Evolutionary conservation across 2,888 invertebrate genomes (phyloP).

Genomic region (Caenorhabditis wallacei): DNA sequence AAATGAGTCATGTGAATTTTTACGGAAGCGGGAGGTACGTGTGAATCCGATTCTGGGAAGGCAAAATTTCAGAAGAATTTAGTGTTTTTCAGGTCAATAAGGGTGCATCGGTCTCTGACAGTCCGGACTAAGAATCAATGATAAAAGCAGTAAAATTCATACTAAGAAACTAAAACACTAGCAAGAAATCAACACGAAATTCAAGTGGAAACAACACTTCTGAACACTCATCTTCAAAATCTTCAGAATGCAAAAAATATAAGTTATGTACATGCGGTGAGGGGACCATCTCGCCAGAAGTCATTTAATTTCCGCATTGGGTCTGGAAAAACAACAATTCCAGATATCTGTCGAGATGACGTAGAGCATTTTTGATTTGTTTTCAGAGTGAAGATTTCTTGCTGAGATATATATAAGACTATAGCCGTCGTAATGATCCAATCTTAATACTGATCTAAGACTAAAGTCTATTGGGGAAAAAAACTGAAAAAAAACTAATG

Average conservation of each 20-base stretch:
- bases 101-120: too few species aligned
- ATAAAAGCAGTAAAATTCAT: too few species aligned
- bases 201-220: background rate
- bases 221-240: too few species aligned
- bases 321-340: conserved; percentile 24
- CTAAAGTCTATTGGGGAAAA: too few species aligned
- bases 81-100: too few species aligned
- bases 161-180: too few species aligned
- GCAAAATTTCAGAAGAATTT: too few species aligned
- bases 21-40: conserved; percentile 6
- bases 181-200: too few species aligned
- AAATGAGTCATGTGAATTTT: conserved; percentile 40
- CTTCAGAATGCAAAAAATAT: background rate
- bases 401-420: background rate
- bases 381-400: conserved; percentile 5
- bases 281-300: conserved; percentile 35
- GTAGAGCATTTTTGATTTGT: background rate
- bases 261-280: background rate
- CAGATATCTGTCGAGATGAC: conserved; percentile 13
- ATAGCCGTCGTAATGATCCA: background rate
- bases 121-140: too few species aligned
- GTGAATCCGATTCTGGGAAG: background rate
- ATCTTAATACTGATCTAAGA: background rate
- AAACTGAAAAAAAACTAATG: background rate
- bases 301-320: conserved; percentile 42